Conservation (phyloP, 1,140 invertebrate genomes). For the Temnothorax nylanderi region DNA sequence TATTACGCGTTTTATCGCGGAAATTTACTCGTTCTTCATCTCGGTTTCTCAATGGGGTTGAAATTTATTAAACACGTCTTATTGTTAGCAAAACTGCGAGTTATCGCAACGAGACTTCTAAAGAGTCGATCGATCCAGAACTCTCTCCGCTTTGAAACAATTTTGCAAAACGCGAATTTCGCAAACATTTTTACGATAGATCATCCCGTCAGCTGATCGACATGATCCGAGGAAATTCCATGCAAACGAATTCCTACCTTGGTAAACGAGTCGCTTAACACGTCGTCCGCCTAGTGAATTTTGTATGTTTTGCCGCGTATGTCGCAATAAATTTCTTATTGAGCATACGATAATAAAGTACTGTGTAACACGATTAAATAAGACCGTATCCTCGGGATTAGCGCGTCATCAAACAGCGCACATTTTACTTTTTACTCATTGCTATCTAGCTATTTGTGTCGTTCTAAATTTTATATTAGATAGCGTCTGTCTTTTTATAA, state of each 20-base stretch:
- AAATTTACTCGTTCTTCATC: neutral
- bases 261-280: neutral
- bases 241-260: neutral
- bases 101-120: neutral
- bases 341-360: neutral
- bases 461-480: neutral
- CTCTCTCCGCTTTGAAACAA: neutral
- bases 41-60: neutral
- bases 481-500: no score
- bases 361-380: neutral
- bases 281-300: neutral
- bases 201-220: conserved; percentile 55
- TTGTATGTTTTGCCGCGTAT: neutral
- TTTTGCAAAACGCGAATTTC: neutral
- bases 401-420: neutral
- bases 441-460: neutral
- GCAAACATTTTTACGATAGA: conserved; percentile 62
- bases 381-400: neutral
- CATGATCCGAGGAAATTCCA: neutral
- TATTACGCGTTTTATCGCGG: neutral
- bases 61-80: neutral
- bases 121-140: neutral
- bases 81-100: neutral
- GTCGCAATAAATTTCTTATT: neutral
- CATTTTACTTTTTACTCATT: neutral